Percentiles rank a stretch among this genome's conserved stretches.
Conservation (phyloP, 1,140 invertebrate genomes). For the Cataglyphis hispanica region DNA sequence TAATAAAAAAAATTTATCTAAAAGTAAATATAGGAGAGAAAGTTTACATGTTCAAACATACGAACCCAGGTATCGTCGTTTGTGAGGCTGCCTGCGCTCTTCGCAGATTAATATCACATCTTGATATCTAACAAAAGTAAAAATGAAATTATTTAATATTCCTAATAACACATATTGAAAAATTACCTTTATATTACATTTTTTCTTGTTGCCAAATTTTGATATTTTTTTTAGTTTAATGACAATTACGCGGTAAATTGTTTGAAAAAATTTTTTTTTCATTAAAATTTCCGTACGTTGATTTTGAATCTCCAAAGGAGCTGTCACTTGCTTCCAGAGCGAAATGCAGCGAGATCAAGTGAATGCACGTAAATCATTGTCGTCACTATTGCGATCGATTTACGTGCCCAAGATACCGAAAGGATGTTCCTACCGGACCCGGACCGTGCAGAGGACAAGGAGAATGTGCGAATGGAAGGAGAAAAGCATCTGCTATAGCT, state of each 20-base stretch:
- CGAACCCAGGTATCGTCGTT: not conserved
- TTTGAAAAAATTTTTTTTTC: not conserved
- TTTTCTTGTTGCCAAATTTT: not conserved
- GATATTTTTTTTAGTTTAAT: not conserved
- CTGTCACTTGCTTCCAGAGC: not conserved
- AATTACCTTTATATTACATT: too few species aligned
- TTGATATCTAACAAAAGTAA: not conserved
- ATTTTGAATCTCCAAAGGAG: not conserved
- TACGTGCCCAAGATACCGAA: constrained; percentile 35
- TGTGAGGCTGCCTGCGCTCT: not conserved
- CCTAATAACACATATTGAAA: not conserved
- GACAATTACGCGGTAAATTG: not conserved
- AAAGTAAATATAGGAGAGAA: not conserved
- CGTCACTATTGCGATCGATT: constrained; percentile 54
- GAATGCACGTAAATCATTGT: constrained; percentile 48
- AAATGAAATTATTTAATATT: constrained; percentile 1
- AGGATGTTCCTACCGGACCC: not conserved
- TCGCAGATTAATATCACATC: not conserved
- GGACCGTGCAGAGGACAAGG: not conserved
- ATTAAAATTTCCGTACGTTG: not conserved
- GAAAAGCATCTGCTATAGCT: constrained; percentile 36
- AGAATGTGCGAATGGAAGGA: not conserved
- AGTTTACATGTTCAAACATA: constrained; percentile 8
- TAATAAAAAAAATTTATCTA: not conserved
- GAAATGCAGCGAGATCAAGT: constrained; percentile 34